phyloP scores from a whole-genome alignment of 2,113 vertebrate species.

The Melanotaenia duboulayi region DNA sequence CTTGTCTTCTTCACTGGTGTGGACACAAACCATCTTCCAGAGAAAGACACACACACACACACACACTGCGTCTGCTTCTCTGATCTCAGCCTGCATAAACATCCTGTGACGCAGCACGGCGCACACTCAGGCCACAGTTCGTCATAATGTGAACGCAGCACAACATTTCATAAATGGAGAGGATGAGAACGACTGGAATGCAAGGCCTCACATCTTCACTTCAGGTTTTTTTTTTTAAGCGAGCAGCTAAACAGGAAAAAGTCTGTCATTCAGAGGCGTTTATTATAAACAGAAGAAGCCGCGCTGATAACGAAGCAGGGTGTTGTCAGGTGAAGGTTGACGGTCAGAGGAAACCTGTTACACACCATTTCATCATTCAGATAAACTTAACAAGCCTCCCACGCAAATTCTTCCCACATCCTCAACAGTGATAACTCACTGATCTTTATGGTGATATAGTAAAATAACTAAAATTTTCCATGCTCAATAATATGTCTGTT shows the following conservation, averaged over 20 bases:
- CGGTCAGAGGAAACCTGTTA: conserved; percentile 32
- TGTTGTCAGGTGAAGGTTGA: conserved; percentile 42
- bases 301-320: conserved; percentile 13
- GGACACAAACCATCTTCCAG: conserved; percentile 11
- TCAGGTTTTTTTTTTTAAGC: background rate
- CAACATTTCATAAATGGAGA: conserved; percentile 7
- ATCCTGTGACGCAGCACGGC: conserved; percentile 63
- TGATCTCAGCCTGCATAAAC: conserved; percentile 55
- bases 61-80: conserved; percentile 24
- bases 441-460: background rate
- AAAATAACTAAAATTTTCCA: no score
- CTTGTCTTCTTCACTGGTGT: background rate
- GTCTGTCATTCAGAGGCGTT: conserved; percentile 22
- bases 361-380: conserved; percentile 13
- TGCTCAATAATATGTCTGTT: no score
- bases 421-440: background rate
- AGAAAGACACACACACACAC: background rate
- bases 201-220: background rate
- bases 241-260: background rate
- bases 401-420: conserved; percentile 22
- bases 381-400: conserved; percentile 22
- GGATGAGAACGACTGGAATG: background rate
- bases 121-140: conserved; percentile 24
- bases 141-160: conserved; percentile 18
- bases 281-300: conserved; percentile 18